Conservation (phyloP, 2,888 invertebrate genomes). For the Synanthedon formicaeformis region DNA sequence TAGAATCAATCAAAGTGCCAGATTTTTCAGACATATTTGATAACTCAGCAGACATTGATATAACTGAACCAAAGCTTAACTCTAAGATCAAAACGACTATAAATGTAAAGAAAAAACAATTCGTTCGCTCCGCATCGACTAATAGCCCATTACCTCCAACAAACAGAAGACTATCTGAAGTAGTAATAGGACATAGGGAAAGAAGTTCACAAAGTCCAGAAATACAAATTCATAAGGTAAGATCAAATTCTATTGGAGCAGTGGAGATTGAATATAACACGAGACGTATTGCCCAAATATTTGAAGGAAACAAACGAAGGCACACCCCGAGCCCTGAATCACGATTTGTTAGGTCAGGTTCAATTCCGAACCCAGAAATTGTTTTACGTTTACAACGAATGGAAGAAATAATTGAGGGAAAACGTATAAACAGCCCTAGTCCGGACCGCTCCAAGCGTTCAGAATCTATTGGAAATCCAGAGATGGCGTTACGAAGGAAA, state of each 20-base stretch:
- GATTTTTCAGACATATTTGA: conserved; percentile 35
- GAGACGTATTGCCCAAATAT: conserved; percentile 41
- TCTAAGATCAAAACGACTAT: conserved; percentile 11
- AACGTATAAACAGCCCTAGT: conserved; percentile 32
- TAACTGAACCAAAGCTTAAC: conserved; percentile 21
- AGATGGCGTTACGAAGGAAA: conserved; percentile 44
- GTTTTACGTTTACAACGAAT: conserved; percentile 39
- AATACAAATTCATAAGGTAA: conserved; percentile 14
- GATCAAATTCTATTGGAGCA: conserved; percentile 41
- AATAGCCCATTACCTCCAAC: conserved; percentile 12
- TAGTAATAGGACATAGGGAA: conserved; percentile 17
- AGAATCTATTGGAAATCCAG: conserved; percentile 39
- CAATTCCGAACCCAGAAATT: conserved; percentile 37
- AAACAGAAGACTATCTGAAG: conserved; percentile 31
- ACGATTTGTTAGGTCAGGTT: conserved; percentile 25
- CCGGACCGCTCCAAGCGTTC: conserved; percentile 31
- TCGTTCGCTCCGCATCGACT: conserved; percentile 3
- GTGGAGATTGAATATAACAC: conserved; percentile 31
- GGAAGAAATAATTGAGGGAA: conserved; percentile 51
- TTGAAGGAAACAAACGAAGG: conserved; percentile 37
- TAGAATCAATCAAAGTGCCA: conserved; percentile 22
- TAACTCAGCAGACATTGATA: conserved; percentile 41
- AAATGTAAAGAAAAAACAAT: conserved; percentile 11
- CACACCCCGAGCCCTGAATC: conserved; percentile 40
- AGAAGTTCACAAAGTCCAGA: conserved; percentile 38